Base-by-base conservation (phyloP, 2,888 invertebrate genomes). In the Masnerella sp. region DNA sequence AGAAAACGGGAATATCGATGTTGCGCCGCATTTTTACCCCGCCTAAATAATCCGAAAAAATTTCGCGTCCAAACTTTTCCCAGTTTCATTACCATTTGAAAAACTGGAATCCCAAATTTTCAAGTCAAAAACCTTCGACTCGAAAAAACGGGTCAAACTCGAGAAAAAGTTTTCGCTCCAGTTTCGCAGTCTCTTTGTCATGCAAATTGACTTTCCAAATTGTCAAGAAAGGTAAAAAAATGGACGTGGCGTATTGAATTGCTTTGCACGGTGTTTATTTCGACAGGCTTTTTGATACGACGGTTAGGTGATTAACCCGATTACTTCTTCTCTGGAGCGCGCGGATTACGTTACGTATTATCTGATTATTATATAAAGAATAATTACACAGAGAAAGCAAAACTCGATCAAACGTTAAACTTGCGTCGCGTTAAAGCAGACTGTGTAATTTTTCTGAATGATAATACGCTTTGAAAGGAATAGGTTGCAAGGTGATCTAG, bases 1-100 rank as follows among this genome's bases (percentile, higher is more conserved):
- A 74, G 74, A 67, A 64, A 59, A 18, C 15, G 11, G 30, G 43
- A 67, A 73, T 62, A 67, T 73, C 62, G 62, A 67, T 73, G 51
- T 36, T 32, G 32, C 22, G 18, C 34, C 36, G 17, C 15, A 36
- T 28, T 17, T n/a, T n/a, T 30, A n/a, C 30, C n/a, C n/a, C n/a
- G n/a, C n/a, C n/a, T n/a, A n/a, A n/a, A n/a, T n/a, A n/a, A n/a
- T n/a, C n/a, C n/a, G n/a, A n/a, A n/a, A n/a, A n/a, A n/a, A n/a
- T n/a, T n/a, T n/a, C n/a, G n/a, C n/a, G n/a, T n/a, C n/a, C n/a
- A n/a, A n/a, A n/a, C n/a, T n/a, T n/a, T n/a, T n/a, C n/a, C n/a
- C n/a, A n/a, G n/a, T n/a, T n/a, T n/a, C n/a, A n/a, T n/a, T n/a
- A n/a, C n/a, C n/a, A n/a, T n/a, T n/a, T n/a, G n/a, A n/a, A n/a